A percentile compares a stretch with the other conserved stretches of the same genome.
These are phyloP conservation scores for Ceratitis capitata DNA, from an alignment of 1,140 invertebrate genomes.

Conservation along the genomic window DNA sequence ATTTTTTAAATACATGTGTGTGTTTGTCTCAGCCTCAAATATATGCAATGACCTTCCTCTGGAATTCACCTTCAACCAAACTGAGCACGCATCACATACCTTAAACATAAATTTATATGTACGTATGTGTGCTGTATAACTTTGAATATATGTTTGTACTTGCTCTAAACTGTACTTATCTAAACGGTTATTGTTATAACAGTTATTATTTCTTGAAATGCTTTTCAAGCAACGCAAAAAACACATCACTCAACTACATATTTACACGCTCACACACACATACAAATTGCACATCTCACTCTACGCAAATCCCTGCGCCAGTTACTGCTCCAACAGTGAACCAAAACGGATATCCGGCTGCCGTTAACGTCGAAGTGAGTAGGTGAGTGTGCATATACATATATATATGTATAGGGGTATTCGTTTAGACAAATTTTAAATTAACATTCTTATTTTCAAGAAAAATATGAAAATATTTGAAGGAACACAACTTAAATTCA, in stretches of 20 bases:
- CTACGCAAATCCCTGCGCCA: neutral
- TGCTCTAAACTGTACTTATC: slow-evolving; percentile 1
- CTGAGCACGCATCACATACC: neutral
- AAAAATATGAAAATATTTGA: too few species aligned
- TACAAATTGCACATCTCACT: neutral
- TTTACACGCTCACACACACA: neutral
- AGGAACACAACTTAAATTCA: too few species aligned
- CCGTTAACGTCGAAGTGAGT: neutral
- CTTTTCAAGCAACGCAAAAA: neutral
- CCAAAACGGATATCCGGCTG: slow-evolving; percentile 6
- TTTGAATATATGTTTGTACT: too few species aligned
- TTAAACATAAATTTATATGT: neutral
- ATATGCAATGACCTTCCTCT: neutral
- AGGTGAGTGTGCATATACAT: neutral
- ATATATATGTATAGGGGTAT: neutral
- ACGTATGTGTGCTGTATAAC: neutral
- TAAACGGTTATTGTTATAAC: slow-evolving; percentile 10
- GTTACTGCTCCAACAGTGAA: neutral
- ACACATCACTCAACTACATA: too few species aligned
- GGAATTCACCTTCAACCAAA: neutral
- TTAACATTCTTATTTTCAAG: too few species aligned
- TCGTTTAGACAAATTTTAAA: too few species aligned
- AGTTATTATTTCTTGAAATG: slow-evolving; percentile 13
- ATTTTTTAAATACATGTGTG: neutral
- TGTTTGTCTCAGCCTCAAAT: neutral